Conservation (phyloP, 2,113 vertebrate genomes). For the Rhodinocichla rosea region DNA sequence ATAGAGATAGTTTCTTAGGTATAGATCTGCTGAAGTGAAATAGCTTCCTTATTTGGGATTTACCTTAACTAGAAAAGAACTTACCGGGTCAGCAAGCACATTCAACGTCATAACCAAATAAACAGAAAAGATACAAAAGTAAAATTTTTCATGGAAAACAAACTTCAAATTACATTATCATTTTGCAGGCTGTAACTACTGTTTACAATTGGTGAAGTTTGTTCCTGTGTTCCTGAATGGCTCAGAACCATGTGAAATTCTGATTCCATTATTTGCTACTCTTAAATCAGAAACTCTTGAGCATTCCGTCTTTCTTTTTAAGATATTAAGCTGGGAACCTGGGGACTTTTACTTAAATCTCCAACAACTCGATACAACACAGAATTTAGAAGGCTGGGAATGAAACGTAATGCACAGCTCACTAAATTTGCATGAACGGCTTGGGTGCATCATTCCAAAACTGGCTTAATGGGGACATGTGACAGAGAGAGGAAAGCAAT, state of each 20-base stretch:
- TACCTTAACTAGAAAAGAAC: slow-evolving; percentile 19
- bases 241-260: neutral
- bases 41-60: neutral
- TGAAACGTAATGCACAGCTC: neutral
- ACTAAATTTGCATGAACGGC: neutral
- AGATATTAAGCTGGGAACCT: neutral
- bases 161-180: neutral
- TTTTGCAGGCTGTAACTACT: neutral
- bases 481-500: neutral
- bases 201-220: neutral
- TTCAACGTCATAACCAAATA: neutral
- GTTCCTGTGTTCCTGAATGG: neutral
- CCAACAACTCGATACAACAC: neutral
- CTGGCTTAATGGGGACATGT: fast-evolving
- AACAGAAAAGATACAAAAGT: neutral
- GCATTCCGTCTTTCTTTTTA: neutral
- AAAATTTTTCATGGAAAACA: neutral
- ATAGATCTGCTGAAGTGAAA: slow-evolving; percentile 12
- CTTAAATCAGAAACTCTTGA: neutral
- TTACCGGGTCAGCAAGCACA: slow-evolving; percentile 20
- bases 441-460: neutral
- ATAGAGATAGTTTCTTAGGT: neutral
- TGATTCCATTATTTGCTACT: neutral
- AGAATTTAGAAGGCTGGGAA: neutral
- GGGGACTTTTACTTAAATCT: neutral